Percentiles rank a stretch among this genome's conserved stretches.
Evolutionary conservation across 2,113 vertebrate species (phyloP).

Genomic region (Hymenochirus boettgeri): DNA sequence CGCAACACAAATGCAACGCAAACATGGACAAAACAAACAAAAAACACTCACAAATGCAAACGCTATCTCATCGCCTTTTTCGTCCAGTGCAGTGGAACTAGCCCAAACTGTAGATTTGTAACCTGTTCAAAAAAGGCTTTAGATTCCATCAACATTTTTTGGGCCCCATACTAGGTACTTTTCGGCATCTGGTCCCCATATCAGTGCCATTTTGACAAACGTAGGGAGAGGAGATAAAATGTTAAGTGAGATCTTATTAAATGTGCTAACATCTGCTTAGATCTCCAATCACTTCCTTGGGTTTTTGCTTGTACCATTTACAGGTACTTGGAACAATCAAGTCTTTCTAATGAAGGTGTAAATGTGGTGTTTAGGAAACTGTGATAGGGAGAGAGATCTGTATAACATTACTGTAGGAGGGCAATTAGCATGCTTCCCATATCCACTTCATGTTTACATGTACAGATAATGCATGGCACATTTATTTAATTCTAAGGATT

Average conservation of each 20-base stretch:
- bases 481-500: slow-evolving; percentile 15
- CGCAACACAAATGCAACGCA: too few relatives aligned
- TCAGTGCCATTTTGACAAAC: too few relatives aligned
- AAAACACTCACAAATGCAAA: too few relatives aligned
- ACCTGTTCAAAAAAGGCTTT: too few relatives aligned
- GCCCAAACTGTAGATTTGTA: too few relatives aligned
- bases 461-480: background rate
- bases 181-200: too few relatives aligned
- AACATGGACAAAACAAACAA: too few relatives aligned
- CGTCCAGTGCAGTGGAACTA: too few relatives aligned
- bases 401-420: slow-evolving; percentile 5
- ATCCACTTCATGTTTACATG: slow-evolving; percentile 8
- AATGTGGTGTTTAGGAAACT: slow-evolving; percentile 29
- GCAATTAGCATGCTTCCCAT: slow-evolving; percentile 8
- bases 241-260: background rate
- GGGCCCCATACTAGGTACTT: too few relatives aligned
- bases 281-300: background rate
- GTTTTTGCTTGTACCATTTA: slow-evolving; percentile 11
- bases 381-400: slow-evolving; percentile 7
- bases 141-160: too few relatives aligned
- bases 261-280: background rate
- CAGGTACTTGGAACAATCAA: slow-evolving; percentile 18
- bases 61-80: too few relatives aligned
- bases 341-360: slow-evolving; percentile 9
- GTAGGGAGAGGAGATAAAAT: background rate